Conservation (phyloP, 2,113 vertebrate species). For the Chlorodrepanis virens region DNA sequence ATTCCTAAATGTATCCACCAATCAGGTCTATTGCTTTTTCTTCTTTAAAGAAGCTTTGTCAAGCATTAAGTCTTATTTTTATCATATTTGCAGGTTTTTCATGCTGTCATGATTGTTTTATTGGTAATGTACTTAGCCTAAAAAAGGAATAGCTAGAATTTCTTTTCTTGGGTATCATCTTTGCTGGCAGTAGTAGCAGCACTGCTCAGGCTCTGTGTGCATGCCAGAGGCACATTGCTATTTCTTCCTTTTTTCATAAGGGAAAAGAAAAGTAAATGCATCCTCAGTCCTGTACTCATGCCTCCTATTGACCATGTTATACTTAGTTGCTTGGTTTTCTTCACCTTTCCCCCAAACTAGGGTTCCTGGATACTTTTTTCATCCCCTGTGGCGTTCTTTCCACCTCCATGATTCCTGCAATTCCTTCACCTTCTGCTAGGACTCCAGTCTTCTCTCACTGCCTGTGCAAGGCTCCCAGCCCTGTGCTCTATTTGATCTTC, state of each 20-base stretch:
- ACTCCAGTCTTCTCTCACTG: neutral
- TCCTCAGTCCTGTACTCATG: neutral
- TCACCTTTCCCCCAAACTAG: neutral
- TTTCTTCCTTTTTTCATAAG: neutral
- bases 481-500: neutral
- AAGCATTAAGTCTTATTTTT: neutral
- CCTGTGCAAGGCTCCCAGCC: neutral
- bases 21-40: neutral
- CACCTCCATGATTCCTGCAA: neutral
- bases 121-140: neutral
- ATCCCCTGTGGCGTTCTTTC: neutral
- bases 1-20: fast-evolving
- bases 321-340: neutral
- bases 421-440: neutral
- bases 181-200: neutral
- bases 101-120: neutral
- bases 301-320: neutral
- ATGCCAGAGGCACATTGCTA: neutral
- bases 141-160: neutral
- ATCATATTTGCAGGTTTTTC: neutral
- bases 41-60: neutral
- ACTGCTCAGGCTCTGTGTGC: neutral
- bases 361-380: neutral
- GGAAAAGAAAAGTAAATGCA: neutral
- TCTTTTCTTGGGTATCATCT: neutral